Evolutionary conservation across 2,797 vertebrate genomes (phyloP).

Genomic region (Centropyge bicolor): DNA sequence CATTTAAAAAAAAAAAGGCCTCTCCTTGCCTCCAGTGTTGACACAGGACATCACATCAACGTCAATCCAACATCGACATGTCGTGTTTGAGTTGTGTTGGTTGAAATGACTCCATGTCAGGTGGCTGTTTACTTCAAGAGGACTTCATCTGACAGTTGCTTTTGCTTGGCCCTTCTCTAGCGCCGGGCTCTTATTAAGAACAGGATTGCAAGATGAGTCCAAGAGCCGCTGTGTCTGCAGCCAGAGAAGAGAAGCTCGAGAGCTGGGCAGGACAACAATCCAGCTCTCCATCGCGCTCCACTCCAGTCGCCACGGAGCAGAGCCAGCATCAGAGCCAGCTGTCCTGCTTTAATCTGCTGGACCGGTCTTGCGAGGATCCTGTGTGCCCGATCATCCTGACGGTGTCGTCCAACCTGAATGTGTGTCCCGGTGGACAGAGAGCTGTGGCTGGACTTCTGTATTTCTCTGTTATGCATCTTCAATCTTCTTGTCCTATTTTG

Average conservation of each 20-base stretch:
- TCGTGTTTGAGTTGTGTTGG: background rate
- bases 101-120: background rate
- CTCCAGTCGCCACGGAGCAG: constrained; percentile 40
- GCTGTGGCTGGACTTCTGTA: constrained; percentile 17
- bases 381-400: constrained; percentile 28
- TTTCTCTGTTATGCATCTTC: constrained; percentile 30
- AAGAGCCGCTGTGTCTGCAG: constrained; percentile 42
- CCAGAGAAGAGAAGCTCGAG: constrained; percentile 45
- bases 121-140: background rate
- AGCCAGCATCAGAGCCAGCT: constrained; percentile 59
- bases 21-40: background rate
- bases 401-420: constrained; percentile 38
- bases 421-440: constrained; percentile 34
- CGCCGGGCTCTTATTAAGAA: constrained; percentile 19
- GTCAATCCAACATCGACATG: background rate
- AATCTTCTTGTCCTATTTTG: constrained; percentile 46
- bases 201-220: constrained; percentile 12
- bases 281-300: constrained; percentile 36
- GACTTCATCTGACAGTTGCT: background rate
- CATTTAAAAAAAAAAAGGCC: background rate
- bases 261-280: constrained; percentile 54
- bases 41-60: background rate
- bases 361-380: constrained; percentile 44
- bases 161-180: constrained; percentile 4
- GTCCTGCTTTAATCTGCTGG: constrained; percentile 67